Percentiles rank a stretch among this genome's conserved stretches.
Conservation (phyloP, 2,113 vertebrate species). For the Bettongia penicillata region DNA sequence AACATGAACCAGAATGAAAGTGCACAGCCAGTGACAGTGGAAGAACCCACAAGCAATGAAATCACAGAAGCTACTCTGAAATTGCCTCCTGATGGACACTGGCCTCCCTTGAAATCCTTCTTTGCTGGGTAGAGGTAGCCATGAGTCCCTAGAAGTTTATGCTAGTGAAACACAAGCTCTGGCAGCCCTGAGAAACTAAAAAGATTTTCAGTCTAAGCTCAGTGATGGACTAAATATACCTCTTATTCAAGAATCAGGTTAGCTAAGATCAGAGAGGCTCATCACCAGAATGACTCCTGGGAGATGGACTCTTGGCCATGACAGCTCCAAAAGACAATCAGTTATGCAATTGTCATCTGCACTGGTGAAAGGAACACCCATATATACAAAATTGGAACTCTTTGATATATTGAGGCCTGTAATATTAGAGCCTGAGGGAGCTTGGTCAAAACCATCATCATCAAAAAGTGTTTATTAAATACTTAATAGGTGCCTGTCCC, state of each 20-base stretch:
- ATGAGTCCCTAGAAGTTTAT: background rate
- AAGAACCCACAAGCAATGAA: constrained; percentile 32
- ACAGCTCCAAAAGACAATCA: background rate
- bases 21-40: background rate
- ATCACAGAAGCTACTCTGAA: constrained; percentile 67
- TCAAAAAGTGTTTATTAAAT: background rate
- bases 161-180: background rate
- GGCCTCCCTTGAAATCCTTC: background rate
- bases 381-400: background rate
- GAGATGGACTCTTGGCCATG: background rate
- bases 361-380: background rate
- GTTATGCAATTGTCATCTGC: background rate
- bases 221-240: background rate
- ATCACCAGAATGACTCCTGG: no score
- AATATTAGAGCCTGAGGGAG: background rate
- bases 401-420: background rate
- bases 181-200: background rate
- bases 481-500: background rate
- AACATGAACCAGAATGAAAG: constrained; percentile 61
- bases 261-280: background rate
- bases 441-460: background rate
- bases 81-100: background rate
- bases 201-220: background rate
- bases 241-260: background rate
- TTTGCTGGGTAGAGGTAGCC: background rate